Percentiles rank a stretch among this genome's conserved stretches.
Evolutionary conservation across 2,113 vertebrate species (phyloP).

Genomic region (Eleginops maclovinus): DNA sequence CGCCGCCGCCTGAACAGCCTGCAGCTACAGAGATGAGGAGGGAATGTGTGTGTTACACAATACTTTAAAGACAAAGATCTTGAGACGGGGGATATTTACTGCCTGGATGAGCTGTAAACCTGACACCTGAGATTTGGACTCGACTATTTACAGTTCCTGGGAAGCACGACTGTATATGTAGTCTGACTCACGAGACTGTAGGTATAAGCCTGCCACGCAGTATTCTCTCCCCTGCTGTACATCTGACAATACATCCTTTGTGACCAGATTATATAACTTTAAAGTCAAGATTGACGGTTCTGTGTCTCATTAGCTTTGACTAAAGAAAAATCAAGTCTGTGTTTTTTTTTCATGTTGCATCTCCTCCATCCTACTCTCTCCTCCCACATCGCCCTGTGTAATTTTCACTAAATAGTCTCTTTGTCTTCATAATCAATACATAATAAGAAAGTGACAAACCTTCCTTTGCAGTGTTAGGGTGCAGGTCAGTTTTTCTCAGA

Average conservation of each 20-base stretch:
- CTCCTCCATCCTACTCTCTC: constrained; percentile 32
- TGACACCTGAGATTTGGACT: background rate
- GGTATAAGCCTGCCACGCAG: too few species aligned
- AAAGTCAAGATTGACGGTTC: constrained; percentile 4
- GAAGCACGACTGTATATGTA: too few species aligned
- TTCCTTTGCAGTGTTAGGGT: constrained; percentile 50
- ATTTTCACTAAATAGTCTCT: constrained; percentile 67
- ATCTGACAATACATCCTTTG: constrained; percentile 14
- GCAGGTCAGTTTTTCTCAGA: constrained; percentile 67
- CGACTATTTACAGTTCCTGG: too few species aligned
- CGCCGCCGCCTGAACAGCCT: too few species aligned
- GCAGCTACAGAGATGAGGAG: too few species aligned
- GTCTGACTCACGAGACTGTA: too few species aligned
- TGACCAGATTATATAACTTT: constrained; percentile 23
- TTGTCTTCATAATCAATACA: constrained; percentile 74
- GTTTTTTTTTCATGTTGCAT: constrained; percentile 27
- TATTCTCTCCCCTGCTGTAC: background rate
- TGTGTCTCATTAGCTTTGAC: constrained; percentile 17
- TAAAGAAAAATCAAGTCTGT: background rate
- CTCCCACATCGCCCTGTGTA: constrained; percentile 36
- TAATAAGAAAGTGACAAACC: constrained; percentile 69
- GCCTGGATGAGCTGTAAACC: background rate
- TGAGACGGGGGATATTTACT: background rate
- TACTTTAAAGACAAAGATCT: background rate
- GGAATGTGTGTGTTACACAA: background rate